Evolutionary conservation across 2,797 vertebrate species (phyloP), one percentile per base, ranked within the genome.

Genomic region (Clarias laeviceps): DNA sequence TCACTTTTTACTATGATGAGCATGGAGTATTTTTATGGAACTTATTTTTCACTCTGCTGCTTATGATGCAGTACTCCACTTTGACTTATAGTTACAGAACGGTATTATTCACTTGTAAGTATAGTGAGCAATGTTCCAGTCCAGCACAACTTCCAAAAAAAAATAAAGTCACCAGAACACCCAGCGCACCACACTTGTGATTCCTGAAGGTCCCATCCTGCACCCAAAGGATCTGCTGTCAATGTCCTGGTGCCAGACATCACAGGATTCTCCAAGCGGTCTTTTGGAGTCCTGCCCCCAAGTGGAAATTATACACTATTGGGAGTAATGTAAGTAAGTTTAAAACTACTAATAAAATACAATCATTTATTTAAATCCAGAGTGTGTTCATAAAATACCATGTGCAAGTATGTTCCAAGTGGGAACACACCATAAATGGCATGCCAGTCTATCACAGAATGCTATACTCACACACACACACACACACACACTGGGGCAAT

Each of bases 1-100:
- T 81, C 50, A 87, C 84, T 87, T n/a, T n/a, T n/a, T 81, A 76
- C 27, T 45, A 18, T 61, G 50, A 81, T 84, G 68, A 69, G 73
- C 54, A 80, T n/a, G 5, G 78, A 81, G 50, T 3, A 3, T n/a
- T 64, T 74, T 40, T 9, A 59, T 6, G 22, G 79, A 86, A 56
- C 57, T 18, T 80, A 24, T 18, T 45, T 72, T 45, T 20, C 9
- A 29, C 17, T 68, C 20, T 57, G 74, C 15, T 57, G 65, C 9
- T 72, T 66, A 32, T 37, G 40, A 85, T 66, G 37, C 40, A 8
- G 37, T 65, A n/a, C 14, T n/a, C 1, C 2, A 6, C 18, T 56
- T 56, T 56, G 40, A 7, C 17, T n/a, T 34, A 66, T 54, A 79
- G 59, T 65, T 73, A 79, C 37, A n/a, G 17, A 34, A 34, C 18